phyloP scores from a whole-genome alignment of 2,797 vertebrate species.

The Peromyscus attwateri region DNA sequence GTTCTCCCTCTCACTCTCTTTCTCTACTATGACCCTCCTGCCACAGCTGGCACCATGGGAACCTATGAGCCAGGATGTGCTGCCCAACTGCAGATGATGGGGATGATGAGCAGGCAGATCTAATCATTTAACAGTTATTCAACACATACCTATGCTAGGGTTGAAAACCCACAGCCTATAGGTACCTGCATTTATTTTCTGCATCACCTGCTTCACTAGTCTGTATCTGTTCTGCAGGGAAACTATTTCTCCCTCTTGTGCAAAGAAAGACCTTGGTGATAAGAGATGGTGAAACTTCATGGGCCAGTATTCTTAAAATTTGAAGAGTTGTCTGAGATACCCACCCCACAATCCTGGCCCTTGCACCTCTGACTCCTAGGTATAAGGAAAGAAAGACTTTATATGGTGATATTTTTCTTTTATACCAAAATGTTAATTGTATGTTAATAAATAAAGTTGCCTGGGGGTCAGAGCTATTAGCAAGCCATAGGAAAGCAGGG shows the following conservation, averaged over 20 bases:
- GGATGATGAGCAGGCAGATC: not conserved
- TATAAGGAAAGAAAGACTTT: not conserved
- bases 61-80: not conserved
- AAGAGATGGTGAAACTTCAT: not conserved
- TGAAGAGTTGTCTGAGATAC: not conserved
- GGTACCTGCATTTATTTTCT: not conserved
- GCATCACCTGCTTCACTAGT: not conserved
- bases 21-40: not conserved
- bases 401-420: no score
- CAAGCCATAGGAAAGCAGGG: no score
- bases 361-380: not conserved
- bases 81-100: not conserved
- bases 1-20: not conserved
- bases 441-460: no score
- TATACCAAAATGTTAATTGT: no score
- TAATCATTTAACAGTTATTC: not conserved
- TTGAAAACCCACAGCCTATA: not conserved
- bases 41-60: not conserved
- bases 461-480: no score
- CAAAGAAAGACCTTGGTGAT: not conserved
- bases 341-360: not conserved
- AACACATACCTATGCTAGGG: not conserved
- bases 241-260: not conserved
- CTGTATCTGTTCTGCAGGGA: not conserved
- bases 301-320: not conserved